These are phyloP conservation scores for Athene cunicularia DNA, from an alignment of 2,113 vertebrate species.

Conservation along the genomic window DNA sequence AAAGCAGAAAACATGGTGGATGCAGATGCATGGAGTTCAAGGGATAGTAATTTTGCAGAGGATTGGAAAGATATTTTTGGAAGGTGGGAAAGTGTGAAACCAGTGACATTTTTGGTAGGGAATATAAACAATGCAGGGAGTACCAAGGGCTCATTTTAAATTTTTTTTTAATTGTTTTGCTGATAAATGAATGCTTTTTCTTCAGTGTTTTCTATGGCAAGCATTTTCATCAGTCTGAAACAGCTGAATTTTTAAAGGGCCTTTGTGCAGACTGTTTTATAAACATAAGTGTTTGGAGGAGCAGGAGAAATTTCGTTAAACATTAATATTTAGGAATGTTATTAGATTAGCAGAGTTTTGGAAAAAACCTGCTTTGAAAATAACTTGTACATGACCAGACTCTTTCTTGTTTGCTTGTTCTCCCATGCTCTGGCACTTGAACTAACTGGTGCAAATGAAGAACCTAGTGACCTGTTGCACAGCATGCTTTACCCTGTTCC, in stretches of 20 bases:
- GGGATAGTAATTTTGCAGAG: background rate
- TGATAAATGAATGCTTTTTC: background rate
- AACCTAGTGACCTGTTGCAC: background rate
- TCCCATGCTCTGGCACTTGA: background rate
- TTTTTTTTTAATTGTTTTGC: background rate
- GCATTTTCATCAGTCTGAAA: background rate
- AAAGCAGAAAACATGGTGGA: background rate
- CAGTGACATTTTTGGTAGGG: background rate
- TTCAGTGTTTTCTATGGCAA: background rate
- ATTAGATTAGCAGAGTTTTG: background rate
- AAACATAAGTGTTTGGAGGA: background rate
- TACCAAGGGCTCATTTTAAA: background rate
- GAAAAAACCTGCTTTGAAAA: background rate
- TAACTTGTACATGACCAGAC: background rate
- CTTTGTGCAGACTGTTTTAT: background rate
- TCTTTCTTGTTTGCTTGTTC: background rate
- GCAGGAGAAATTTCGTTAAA: background rate
- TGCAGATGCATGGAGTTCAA: background rate
- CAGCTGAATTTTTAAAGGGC: background rate
- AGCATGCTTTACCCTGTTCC: slow-evolving; percentile 5
- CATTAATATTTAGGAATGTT: background rate
- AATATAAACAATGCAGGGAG: background rate
- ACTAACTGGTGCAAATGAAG: background rate
- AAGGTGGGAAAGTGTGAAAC: background rate
- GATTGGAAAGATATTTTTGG: background rate